Percentiles rank a stretch among this genome's conserved stretches.
phyloP scores from a whole-genome alignment of 2,888 invertebrate genomes.

The Agrypnus murinus region DNA sequence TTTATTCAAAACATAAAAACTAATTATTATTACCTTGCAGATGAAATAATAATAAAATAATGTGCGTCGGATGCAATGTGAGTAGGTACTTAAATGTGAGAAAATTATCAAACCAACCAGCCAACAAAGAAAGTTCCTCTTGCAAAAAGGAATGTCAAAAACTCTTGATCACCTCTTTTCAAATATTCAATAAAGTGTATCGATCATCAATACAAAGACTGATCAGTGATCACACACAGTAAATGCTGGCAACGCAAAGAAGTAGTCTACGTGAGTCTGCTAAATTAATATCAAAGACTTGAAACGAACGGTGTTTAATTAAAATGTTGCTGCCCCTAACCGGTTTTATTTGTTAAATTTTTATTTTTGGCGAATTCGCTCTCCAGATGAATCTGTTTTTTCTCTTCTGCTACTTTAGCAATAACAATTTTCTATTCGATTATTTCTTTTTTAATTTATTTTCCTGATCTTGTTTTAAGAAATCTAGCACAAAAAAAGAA shows the following conservation, averaged over 20 bases:
- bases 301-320: slow-evolving; percentile 26
- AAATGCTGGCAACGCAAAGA: slow-evolving; percentile 22
- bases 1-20: slow-evolving; percentile 3
- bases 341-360: slow-evolving; percentile 19
- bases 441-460: too few species aligned
- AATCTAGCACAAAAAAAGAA: not conserved
- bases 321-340: slow-evolving; percentile 27
- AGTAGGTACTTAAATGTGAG: not conserved
- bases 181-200: too few species aligned
- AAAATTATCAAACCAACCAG: not conserved
- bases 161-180: not conserved
- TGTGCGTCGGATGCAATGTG: not conserved
- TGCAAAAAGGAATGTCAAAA: not conserved
- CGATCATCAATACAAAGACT: too few species aligned
- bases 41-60: slow-evolving; percentile 1
- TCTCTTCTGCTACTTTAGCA: too few species aligned
- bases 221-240: not conserved
- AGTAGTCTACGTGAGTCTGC: slow-evolving; percentile 2
- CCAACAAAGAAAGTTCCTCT: not conserved
- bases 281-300: slow-evolving; percentile 17
- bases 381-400: too few species aligned
- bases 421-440: too few species aligned
- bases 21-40: slow-evolving; percentile 15
- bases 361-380: not conserved
- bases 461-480: too few species aligned